Base-by-base conservation (phyloP, 2,113 vertebrate species). In the Illadopsis cleaveri region DNA sequence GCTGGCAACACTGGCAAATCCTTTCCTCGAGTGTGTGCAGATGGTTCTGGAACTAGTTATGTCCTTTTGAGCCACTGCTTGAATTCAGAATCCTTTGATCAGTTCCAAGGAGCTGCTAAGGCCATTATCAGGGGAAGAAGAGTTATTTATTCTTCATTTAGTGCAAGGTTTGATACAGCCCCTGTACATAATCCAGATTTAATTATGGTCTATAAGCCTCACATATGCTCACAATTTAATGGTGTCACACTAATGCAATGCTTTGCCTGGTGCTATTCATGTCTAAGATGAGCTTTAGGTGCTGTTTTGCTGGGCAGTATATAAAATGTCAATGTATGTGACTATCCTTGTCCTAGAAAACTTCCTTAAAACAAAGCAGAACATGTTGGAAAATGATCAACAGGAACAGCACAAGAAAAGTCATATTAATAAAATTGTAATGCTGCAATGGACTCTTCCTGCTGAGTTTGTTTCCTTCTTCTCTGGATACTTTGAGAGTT, bases 401-500 rank as follows among this genome's bases (percentile, higher is more conserved):
- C 27, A 45, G 11, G 8, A 64, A 15, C 10, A 47, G 18, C 12
- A 19, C 5, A 27, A 83, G 30, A 73, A 77, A 77, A 70, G 13
- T 30, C 21, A 7, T 4, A 15, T 2, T 66, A n/a, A 47, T 77
- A 22, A 58, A 93, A n/a, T 10, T 22, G 9, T 12, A 70, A 58
- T 12, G 12, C 9, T 21, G 2, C 16, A 35, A 62, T 0, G 11
- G 33, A 47, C 30, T 81, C 9, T 14, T 42, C 33, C 7, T 0
- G 0, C 4, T 23, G 22, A 85, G 25, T 61, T 89, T 44, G 12
- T 62, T 86, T 75, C 45, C 17, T 64, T 66, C 72, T 83, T 58
- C 50, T 73, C 23, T 40, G n/a, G 33, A 11, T 31, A 68, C 62
- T 84, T 51, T 78, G 56, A 92, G 47, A 64, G 30, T 33, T 75